Base-by-base conservation (phyloP, 2,888 invertebrate species). In the Microplitis manilae region DNA sequence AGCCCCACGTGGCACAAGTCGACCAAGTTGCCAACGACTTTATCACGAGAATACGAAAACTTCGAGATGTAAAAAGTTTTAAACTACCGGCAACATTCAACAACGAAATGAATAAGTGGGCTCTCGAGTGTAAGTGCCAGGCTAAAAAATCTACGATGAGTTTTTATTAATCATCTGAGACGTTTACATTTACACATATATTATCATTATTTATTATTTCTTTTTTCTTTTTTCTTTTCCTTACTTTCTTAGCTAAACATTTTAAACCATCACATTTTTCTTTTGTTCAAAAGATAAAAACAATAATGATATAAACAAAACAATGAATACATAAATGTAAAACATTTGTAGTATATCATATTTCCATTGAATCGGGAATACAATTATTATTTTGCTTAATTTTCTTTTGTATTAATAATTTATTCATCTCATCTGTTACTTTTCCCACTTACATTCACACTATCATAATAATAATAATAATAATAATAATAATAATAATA, bases 21-120 rank as follows among this genome's bases (percentile, higher is more conserved):
- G 94, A 95, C 87, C 90, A 92, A 81, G 96, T 97, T 78, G 94
- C 96, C 20, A 90, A 92, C 76, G 96, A 96, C 87, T 96, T 97
- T 89, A 91, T 96, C 79, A 85, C 91, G 81, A 93, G 84, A 80
- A 92, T 93, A 86, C 88, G 92, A 77, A 92, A 93, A 74, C 80
- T 87, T 40, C 80, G 86, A 38, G 81, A 87, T 76, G 80, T 83
- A 84, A 89, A 90, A 78, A 93, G 93, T 81, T 88, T 91, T 69
- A 94, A 94, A 87, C 90, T 95, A 81, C 94, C 94, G n/a, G 90
- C 91, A 69, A 91, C 94, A 87, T 94, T 95, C 88, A 91, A 94
- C 80, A 93, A 92, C 80, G 94, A 95, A 89, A 92, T 95, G 77
- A 94, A 94, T 89, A 94, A 94, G 91, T 96, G 96, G 96, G 94